Base-by-base conservation (phyloP, 2,113 vertebrate genomes). In the Sitta europaea region DNA sequence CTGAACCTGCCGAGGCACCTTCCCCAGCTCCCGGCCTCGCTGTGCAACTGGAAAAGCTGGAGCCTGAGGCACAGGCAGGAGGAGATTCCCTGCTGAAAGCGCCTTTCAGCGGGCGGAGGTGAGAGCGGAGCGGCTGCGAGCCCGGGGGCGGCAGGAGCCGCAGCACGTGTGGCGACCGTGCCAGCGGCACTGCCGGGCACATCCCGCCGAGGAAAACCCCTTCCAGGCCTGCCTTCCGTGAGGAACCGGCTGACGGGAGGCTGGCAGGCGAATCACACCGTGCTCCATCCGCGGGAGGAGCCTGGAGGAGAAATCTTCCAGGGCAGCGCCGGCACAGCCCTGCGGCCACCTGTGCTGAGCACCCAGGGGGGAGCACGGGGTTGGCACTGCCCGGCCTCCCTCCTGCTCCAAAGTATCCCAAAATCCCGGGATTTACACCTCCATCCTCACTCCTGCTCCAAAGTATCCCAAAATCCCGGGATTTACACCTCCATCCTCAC, bases 381-480 rank as follows among this genome's bases (percentile, higher is more conserved):
- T 2, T 23, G 55, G 0, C 33, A 23, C 14, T 1, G 2, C 1
- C 14, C 5, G 2, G 6, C 12, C 27, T n/a, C 5, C 6, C 11
- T 75, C 36, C 73, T 27, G n/a, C 51, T n/a, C 31, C 18, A 10
- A 16, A 57, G 72, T 4, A 53, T 3, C 53, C 55, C 38, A 22
- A 18, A 15, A 0, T 22, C 48, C 67, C 5, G 2, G 55, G 11
- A 25, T 2, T 25, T 27, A 11, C 28, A 33, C 12, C 0, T 11
- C 5, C 7, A 22, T n/a, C 10, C 16, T 38, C 3, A 2, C 7
- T 50, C 47, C 76, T 33, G n/a, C 51, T n/a, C 31, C 18, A 10
- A 16, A 57, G 72, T 4, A 53, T 3, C 53, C 55, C 38, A 22
- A 18, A 15, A 0, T 22, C 48, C 67, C 5, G 2, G 55, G 11